Conservation (phyloP, 2,113 vertebrate species). For the chimpanzee (Pan troglodytes) region NHGRI_mPanTro3-v2.1_pri NC_072402.2:124081001-124081500, state of each 20-base stretch:
- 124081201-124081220: constrained; percentile 65
- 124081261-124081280: constrained; percentile 73
- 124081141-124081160: constrained; percentile 73
- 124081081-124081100: constrained; percentile 69
- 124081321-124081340: constrained; percentile 59
- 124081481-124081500: constrained; percentile 50
- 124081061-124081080: constrained; percentile 64
- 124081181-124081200: constrained; percentile 75
- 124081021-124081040: constrained; percentile 65
- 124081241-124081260: constrained; percentile 72
- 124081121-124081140: constrained; percentile 73
- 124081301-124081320: constrained; percentile 71
- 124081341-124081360: constrained; percentile 71
- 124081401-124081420: constrained; percentile 26
- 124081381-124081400: constrained; percentile 64
- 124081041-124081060: constrained; percentile 53
- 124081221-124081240: constrained; percentile 52
- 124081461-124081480: constrained; percentile 62
- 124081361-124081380: constrained; percentile 58
- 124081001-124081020: constrained; percentile 56
- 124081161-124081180: constrained; percentile 66
- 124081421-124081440: background rate
- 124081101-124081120: constrained; percentile 66
- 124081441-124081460: constrained; percentile 40
- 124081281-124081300: constrained; percentile 62